Evolutionary conservation across 2,113 vertebrate species (phyloP), one percentile per base, ranked within the genome.

Genomic region (Tautogolabrus adspersus): DNA sequence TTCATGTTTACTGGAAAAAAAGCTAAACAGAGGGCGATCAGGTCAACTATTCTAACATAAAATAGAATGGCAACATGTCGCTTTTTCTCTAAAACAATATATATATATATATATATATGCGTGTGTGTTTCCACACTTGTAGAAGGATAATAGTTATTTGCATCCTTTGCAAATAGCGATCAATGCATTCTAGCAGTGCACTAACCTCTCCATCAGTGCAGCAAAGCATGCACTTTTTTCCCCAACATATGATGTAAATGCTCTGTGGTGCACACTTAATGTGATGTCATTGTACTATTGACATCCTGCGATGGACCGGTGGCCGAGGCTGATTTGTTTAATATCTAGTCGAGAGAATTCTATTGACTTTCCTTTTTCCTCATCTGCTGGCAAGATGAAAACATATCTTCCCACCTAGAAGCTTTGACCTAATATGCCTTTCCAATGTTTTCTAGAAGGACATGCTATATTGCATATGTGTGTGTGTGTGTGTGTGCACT

Each of bases 311-410:
- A 91, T 81, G 84, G 61, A 85, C 73, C 58, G 63, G 81, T 37
- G 56, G 89, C 79, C 38, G 19, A 64, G 74, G 87, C 88, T 91
- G 88, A 93, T 93, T 94, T 92, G 88, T 91, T 92, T 93, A 93
- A 94, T 89, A 89, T 92, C 77, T 87, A 90, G 77, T 66, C 85
- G 72, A 82, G 89, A 89, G 77, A 89, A 86, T 87, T 89, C 77
- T 87, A 93, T 94, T 89, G 91, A 94, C 89, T 92, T 87, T 87
- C 67, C 65, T 66, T 88, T 89, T 89, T 82, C 73, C 69, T 88
- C 83, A 82, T 91, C 88, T 89, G 73, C 80, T 92, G 79, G 62
- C 65, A 69, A 91, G 91, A 93, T 93, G 91, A 92, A 92, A 91
- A 94, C 89, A 91, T 87, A 91, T 92, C 87, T 91, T 86, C 87